These are phyloP conservation scores for Strix aluco DNA, from an alignment of 2,113 vertebrate species.

Conservation along the genomic window DNA sequence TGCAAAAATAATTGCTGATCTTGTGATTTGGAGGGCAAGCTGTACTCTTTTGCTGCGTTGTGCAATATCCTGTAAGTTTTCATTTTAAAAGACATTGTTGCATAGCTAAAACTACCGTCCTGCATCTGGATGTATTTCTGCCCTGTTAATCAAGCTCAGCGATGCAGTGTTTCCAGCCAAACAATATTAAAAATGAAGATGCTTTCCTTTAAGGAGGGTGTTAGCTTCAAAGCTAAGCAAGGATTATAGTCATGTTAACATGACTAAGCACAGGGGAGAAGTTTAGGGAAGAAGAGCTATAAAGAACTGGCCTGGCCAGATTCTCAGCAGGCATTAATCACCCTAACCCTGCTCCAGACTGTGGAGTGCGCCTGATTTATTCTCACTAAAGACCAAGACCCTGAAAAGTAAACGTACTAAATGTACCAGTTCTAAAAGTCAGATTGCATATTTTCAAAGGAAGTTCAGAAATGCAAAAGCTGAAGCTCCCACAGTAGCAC, in stretches of 20 bases:
- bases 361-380: not conserved
- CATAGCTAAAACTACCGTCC: not conserved
- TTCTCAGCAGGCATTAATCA: not conserved
- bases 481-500: not conserved
- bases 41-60: not conserved
- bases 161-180: not conserved
- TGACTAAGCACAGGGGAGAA: not conserved
- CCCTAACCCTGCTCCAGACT: not conserved
- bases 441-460: not conserved
- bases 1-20: conserved; percentile 34
- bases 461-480: not conserved
- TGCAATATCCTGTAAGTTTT: conserved; percentile 51
- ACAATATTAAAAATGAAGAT: not conserved
- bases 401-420: not conserved
- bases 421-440: not conserved
- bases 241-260: not conserved
- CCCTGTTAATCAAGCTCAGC: not conserved
- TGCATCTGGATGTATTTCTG: not conserved
- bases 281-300: not conserved
- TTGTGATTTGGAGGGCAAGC: not conserved
- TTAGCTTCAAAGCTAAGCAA: not conserved
- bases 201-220: not conserved
- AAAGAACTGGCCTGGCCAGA: not conserved
- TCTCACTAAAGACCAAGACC: not conserved
- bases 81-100: not conserved